A percentile compares a stretch with the other conserved stretches of the same genome.
Conservation (phyloP, 2,888 invertebrate genomes). For the Caenorhabditis becei region DNA sequence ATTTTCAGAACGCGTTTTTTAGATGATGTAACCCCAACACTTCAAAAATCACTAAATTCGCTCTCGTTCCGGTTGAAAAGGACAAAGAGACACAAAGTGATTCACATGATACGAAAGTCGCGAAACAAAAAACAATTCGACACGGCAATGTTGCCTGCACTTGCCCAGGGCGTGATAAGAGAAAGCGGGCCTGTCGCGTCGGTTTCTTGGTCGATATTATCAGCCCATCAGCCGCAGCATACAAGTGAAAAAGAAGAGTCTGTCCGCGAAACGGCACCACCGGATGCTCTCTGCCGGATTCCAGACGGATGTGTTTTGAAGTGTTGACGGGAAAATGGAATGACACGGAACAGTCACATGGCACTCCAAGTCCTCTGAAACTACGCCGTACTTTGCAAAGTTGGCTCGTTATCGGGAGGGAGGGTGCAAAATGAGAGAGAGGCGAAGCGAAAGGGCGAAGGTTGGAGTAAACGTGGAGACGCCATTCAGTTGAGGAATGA, state of each 20-base stretch:
- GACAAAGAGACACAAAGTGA: conserved; percentile 27
- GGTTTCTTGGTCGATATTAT: conserved; percentile 3
- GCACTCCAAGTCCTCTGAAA: conserved; percentile 7
- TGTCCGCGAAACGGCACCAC: conserved; percentile 37
- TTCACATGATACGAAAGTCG: conserved; percentile 39
- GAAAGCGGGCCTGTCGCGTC: background rate
- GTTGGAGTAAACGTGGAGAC: conserved; percentile 44
- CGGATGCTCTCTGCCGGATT: conserved; percentile 34
- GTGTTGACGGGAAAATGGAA: background rate
- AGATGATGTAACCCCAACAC: conserved; percentile 14
- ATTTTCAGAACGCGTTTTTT: background rate
- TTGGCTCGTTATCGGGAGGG: conserved; percentile 16
- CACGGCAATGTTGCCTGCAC: conserved; percentile 32
- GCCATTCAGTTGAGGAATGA: conserved; percentile 13
- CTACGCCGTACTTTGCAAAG: conserved; percentile 38
- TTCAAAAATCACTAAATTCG: conserved; percentile 29
- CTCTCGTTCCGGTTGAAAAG: conserved; percentile 16
- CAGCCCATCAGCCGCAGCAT: background rate
- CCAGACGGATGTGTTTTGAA: conserved; percentile 12
- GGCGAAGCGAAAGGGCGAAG: conserved; percentile 14
- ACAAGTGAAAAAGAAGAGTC: conserved; percentile 23
- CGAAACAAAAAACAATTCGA: conserved; percentile 44
- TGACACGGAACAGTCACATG: conserved; percentile 15
- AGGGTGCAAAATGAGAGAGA: conserved; percentile 24
- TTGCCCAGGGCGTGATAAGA: conserved; percentile 19